Conservation (phyloP, 1,140 invertebrate species). For the Hylyphantes graminicola region DNA sequence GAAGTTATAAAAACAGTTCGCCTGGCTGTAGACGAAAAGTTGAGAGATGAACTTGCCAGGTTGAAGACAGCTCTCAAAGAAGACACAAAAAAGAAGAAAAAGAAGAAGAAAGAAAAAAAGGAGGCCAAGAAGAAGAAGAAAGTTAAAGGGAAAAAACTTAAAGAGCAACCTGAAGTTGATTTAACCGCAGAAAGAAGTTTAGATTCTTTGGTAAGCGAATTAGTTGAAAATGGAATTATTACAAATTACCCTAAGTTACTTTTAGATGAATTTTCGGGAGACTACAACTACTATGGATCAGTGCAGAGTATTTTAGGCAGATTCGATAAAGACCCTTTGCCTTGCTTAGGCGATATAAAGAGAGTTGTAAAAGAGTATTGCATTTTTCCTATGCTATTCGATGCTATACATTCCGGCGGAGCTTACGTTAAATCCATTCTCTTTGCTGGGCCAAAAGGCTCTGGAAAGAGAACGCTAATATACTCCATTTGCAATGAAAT, state of each 20-base stretch:
- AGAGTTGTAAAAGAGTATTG: conserved; percentile 89
- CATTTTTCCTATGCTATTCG: conserved; percentile 78
- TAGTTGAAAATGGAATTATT: conserved; percentile 85
- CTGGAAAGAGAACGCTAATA: conserved; percentile 89
- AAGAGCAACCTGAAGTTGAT: conserved; percentile 95
- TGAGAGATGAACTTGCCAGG: conserved; percentile 13
- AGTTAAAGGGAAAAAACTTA: conserved; percentile 69
- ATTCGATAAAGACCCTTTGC: conserved; percentile 71
- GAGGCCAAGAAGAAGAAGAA: conserved; percentile 73
- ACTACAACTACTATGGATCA: conserved; percentile 31
- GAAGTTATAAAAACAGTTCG: conserved; percentile 11
- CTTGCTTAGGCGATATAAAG: conserved; percentile 83
- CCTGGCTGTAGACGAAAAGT: conserved; percentile 34
- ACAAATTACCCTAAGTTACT: conserved; percentile 22
- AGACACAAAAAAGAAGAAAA: conserved; percentile 15
- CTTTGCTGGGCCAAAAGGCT: conserved; percentile 81
- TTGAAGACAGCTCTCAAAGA: background rate
- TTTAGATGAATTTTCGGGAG: conserved; percentile 28
- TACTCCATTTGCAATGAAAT: conserved; percentile 89
- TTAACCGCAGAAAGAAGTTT: conserved; percentile 91
- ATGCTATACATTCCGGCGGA: conserved; percentile 14
- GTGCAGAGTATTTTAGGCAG: background rate
- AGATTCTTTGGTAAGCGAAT: conserved; percentile 91
- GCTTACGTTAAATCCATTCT: conserved; percentile 85
- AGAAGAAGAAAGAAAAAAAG: conserved; percentile 71